A percentile compares a stretch with the other conserved stretches of the same genome.
phyloP scores from a whole-genome alignment of 35 echinoderm and acorn worm species.

The Apostichopus californicus region DNA sequence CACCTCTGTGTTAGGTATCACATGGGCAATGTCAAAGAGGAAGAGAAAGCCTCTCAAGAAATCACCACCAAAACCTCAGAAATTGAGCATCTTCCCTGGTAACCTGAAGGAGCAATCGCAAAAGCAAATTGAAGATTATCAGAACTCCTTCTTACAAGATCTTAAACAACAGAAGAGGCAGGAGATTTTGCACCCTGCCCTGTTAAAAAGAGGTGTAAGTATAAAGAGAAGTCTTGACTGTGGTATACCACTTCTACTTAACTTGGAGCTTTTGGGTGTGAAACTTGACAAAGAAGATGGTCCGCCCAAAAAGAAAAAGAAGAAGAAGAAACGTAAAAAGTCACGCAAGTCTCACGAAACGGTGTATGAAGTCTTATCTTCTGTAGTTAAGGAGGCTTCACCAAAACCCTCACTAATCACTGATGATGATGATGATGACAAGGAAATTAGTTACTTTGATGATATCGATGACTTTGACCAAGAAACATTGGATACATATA shows the following conservation, averaged over 20 bases:
- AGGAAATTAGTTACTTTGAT: not conserved
- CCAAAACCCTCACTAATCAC: not conserved
- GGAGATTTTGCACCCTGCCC: slow-evolving; percentile 66
- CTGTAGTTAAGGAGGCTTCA: not conserved
- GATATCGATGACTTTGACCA: slow-evolving; percentile 17
- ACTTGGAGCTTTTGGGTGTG: slow-evolving; percentile 24
- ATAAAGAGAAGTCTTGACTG: slow-evolving; percentile 42
- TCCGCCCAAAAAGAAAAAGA: not conserved
- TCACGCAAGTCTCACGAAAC: not conserved
- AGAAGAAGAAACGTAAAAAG: not conserved
- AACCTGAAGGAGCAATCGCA: slow-evolving; percentile 15
- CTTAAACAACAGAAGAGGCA: slow-evolving; percentile 18
- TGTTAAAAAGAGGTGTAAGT: slow-evolving; percentile 53
- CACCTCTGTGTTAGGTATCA: not conserved
- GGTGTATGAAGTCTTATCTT: not conserved
- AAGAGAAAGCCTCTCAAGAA: slow-evolving; percentile 48
- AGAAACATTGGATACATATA: slow-evolving; percentile 1
- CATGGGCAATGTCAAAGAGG: slow-evolving; percentile 48
- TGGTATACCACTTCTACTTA: slow-evolving; percentile 6
- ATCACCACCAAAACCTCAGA: slow-evolving; percentile 18
- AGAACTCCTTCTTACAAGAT: slow-evolving; percentile 39
- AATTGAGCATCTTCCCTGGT: slow-evolving; percentile 17
- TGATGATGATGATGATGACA: not conserved
- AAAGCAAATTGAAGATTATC: slow-evolving; percentile 33
- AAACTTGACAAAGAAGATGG: not conserved